Percentiles rank a stretch among this genome's conserved stretches.
These are phyloP conservation scores for Achatina immaculata DNA, from an alignment of 1,140 invertebrate species.

Conservation along the genomic window DNA sequence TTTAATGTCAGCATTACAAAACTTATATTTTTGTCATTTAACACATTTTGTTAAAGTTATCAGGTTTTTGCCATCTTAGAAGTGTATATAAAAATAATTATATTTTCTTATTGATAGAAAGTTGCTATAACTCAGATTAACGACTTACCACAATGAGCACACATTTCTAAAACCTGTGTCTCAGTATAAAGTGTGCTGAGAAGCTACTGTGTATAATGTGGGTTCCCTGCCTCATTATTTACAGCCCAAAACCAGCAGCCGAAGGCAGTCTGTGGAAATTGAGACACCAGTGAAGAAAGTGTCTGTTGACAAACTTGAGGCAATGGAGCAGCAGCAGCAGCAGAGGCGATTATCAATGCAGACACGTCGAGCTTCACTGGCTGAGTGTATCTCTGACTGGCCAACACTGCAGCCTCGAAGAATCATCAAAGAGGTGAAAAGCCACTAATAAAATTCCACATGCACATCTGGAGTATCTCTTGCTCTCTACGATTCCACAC, in stretches of 20 bases:
- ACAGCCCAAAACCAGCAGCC: conserved; percentile 45
- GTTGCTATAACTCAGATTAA: too few relatives aligned
- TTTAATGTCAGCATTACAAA: too few relatives aligned
- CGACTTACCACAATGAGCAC: too few relatives aligned
- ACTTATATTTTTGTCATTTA: too few relatives aligned
- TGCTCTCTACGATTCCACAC: background rate
- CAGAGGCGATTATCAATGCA: conserved; percentile 71
- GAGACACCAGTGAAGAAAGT: conserved; percentile 59
- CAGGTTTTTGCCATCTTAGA: too few relatives aligned
- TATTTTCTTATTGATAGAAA: too few relatives aligned
- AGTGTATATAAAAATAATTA: too few relatives aligned
- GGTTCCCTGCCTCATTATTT: background rate
- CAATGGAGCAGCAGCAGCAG: conserved; percentile 54
- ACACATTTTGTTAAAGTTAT: too few relatives aligned
- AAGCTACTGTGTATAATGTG: background rate
- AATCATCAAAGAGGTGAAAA: conserved; percentile 69
- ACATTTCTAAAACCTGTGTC: too few relatives aligned
- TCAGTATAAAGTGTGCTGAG: too few relatives aligned
- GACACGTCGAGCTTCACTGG: conserved; percentile 86
- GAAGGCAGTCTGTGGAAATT: conserved; percentile 60
- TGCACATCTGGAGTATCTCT: too few relatives aligned
- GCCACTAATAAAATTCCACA: background rate
- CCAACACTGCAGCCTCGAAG: conserved; percentile 83
- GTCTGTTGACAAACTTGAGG: conserved; percentile 62
- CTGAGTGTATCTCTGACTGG: conserved; percentile 96